Evolutionary conservation across 2,797 vertebrate genomes (phyloP), one percentile per base, ranked within the genome.

Genomic region (Myotis planiceps): DNA sequence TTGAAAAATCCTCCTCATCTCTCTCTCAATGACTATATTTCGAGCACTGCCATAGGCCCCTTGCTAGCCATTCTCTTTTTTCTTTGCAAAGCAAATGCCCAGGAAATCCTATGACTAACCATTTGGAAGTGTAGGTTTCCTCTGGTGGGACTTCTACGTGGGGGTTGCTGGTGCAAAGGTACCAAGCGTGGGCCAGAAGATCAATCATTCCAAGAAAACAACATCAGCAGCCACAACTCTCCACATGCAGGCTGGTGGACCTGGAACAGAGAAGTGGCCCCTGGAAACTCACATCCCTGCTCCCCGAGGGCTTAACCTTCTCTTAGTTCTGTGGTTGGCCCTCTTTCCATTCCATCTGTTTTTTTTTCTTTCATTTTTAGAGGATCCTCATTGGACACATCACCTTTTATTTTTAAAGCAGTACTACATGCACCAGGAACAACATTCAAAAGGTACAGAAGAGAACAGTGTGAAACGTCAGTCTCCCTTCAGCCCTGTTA

Each of bases 381-480:
- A 74, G 9, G 27, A 49, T 74, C 5, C 4, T 34, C 13, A 68
- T 85, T 82, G 76, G 63, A 69, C 21, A 82, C 68, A 74, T 58
- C 16, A 32, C 10, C 7, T 96, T 74, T 65, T 78, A 79, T 72
- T 90, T 94, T 92, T 75, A 82, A 97, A 81, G 27, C 34, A 94
- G 60, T 55, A 65, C 78, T n/a, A 29, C 25, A 83, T 27, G 4
- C 1, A 55, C 6, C 2, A 34, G 71, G 13, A 23, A 23, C 37
- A 80, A 72, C 88, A 79, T 37, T 69, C 6, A 23, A 75, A 82
- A 85, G 10, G 29, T 58, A 72, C 19, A 55, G 29, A 93, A 90
- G 39, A 1, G 13, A 10, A 15, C 2, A 71, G 3, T 12, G 18
- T 63, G 42, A 86, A 89, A 68, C 0, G 0, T 32, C n/a, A 79